Evolutionary conservation across 2,797 vertebrate species (phyloP).

Genomic region (Meriones psammophilus): DNA sequence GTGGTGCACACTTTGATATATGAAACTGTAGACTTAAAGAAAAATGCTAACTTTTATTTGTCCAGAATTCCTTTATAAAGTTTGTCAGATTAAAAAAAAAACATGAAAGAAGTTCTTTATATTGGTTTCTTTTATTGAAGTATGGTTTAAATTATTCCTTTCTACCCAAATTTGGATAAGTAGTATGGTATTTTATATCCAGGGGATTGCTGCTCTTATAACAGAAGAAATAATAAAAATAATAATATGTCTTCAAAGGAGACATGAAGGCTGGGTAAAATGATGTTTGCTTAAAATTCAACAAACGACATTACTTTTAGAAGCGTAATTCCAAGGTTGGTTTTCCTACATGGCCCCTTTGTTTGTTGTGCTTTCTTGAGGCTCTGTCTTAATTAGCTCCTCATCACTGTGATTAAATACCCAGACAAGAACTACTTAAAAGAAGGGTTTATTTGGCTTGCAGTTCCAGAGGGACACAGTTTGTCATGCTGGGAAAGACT

Average conservation of each 20-base stretch:
- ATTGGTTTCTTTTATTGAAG: background rate
- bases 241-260: constrained; percentile 31
- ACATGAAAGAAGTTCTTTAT: constrained; percentile 23
- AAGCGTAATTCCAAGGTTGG: background rate
- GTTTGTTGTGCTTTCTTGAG: constrained; percentile 2
- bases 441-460: background rate
- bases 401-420: background rate
- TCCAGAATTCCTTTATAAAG: constrained; percentile 52
- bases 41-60: constrained; percentile 44
- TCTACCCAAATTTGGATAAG: constrained; percentile 30
- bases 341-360: constrained; percentile 1
- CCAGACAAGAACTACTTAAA: background rate
- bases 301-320: constrained; percentile 33
- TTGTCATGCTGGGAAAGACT: background rate
- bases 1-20: background rate
- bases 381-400: background rate
- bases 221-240: constrained; percentile 29
- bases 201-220: background rate
- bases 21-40: constrained; percentile 54
- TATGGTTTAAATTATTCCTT: constrained; percentile 33
- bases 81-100: background rate
- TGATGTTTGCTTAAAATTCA: background rate
- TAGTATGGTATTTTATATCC: background rate
- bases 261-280: background rate
- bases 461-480: background rate